phyloP scores from a whole-genome alignment of 1,140 invertebrate genomes.

The Trigoniulus corallinus region DNA sequence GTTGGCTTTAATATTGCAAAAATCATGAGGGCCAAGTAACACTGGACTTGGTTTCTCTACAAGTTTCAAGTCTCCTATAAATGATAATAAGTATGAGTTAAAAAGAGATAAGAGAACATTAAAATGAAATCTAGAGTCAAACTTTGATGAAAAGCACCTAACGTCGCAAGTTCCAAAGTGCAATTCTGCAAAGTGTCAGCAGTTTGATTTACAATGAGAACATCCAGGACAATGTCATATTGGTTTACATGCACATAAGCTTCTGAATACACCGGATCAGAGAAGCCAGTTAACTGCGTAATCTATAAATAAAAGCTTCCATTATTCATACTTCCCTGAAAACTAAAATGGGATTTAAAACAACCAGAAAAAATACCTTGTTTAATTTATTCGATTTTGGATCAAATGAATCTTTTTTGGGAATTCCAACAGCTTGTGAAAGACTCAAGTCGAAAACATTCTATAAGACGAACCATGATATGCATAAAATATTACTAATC shows the following conservation, averaged over 20 bases:
- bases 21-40: conserved; percentile 89
- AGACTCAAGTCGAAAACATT: conserved; percentile 91
- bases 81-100: not conserved
- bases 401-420: conserved; percentile 38
- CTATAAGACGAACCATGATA: too few species aligned
- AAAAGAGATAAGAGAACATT: not conserved
- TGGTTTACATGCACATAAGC: conserved; percentile 99
- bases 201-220: conserved; percentile 96
- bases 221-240: conserved; percentile 95
- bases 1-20: conserved; percentile 94
- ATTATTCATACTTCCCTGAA: not conserved
- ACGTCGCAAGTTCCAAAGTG: conserved; percentile 88
- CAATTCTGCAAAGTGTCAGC: conserved; percentile 94
- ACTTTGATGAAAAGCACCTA: conserved; percentile 45
- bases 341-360: not conserved
- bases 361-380: conserved; percentile 31
- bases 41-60: conserved; percentile 94
- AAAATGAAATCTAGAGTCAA: not conserved
- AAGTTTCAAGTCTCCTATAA: conserved; percentile 73
- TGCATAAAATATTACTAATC: conserved; percentile 8
- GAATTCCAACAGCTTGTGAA: conserved; percentile 68
- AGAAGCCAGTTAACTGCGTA: conserved; percentile 98
- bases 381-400: conserved; percentile 40
- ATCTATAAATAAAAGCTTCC: conserved; percentile 34
- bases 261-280: conserved; percentile 97